Conservation (phyloP, 2,888 invertebrate species). For the Muscina levida region DNA sequence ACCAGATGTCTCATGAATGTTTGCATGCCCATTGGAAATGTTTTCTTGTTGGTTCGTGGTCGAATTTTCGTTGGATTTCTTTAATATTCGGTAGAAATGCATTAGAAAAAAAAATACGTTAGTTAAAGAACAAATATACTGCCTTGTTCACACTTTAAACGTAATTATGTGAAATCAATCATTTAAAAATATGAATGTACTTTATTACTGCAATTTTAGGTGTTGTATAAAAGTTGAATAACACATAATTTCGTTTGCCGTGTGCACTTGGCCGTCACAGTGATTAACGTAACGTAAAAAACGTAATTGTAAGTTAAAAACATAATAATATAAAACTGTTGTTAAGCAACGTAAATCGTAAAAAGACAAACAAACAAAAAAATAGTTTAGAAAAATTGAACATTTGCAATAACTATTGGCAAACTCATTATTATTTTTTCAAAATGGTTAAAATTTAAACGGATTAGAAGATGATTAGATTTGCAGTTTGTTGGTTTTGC, state of each 20-base stretch:
- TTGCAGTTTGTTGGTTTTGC: neutral
- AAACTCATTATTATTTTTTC: conserved; percentile 20
- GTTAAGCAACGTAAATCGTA: conserved; percentile 27
- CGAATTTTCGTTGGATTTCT: conserved; percentile 77
- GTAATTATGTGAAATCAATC: no score
- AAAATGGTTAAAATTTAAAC: conserved; percentile 16
- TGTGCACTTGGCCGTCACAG: no score
- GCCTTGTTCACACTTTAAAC: no score
- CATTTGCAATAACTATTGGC: neutral
- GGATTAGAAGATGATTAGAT: neutral
- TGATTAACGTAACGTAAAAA: neutral
- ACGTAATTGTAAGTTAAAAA: conserved; percentile 15
- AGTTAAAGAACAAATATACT: no score
- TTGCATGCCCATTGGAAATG: conserved; percentile 78
- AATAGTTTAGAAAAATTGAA: conserved; percentile 1
- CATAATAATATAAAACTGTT: conserved; percentile 27
- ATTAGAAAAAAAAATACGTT: neutral
- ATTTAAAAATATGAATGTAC: no score
- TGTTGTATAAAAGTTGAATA: no score
- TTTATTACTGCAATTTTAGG: no score
- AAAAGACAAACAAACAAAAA: conserved; percentile 21
- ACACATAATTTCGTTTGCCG: no score
- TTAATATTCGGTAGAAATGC: conserved; percentile 30
- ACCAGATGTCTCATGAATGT: conserved; percentile 67
- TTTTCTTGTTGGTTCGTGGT: conserved; percentile 72